Conservation (phyloP, 2,797 vertebrate genomes). For the Odontamblyopus rebecca region DNA sequence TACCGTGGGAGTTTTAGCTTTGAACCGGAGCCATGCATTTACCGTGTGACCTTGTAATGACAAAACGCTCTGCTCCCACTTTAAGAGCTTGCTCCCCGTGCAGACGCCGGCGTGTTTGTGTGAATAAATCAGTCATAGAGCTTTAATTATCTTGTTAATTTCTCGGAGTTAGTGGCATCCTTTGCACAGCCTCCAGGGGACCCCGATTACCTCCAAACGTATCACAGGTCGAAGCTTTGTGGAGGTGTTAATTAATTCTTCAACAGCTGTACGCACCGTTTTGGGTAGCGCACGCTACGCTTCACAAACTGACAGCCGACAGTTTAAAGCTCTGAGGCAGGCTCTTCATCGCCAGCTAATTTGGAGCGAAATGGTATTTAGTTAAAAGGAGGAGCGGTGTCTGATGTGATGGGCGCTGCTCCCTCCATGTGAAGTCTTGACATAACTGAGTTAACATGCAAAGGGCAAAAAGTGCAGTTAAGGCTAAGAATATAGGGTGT, state of each 20-base stretch:
- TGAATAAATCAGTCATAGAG: slow-evolving; percentile 52
- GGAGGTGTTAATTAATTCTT: slow-evolving; percentile 57
- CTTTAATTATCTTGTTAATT: slow-evolving; percentile 60
- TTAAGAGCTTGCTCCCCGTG: not conserved
- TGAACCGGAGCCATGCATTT: slow-evolving; percentile 11
- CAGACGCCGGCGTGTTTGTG: slow-evolving; percentile 25
- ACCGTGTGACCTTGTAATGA: slow-evolving; percentile 30
- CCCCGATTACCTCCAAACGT: slow-evolving; percentile 51
- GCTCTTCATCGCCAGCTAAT: not conserved
- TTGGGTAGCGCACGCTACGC: slow-evolving; percentile 19
- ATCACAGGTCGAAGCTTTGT: slow-evolving; percentile 56
- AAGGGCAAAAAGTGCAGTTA: not conserved
- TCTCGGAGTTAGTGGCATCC: slow-evolving; percentile 36
- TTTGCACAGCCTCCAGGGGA: slow-evolving; percentile 45
- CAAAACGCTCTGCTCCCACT: slow-evolving; percentile 2
- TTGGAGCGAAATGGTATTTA: not conserved
- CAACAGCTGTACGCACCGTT: slow-evolving; percentile 36
- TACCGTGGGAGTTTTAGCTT: slow-evolving; percentile 13
- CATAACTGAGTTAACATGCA: not conserved
- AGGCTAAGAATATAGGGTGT: not conserved
- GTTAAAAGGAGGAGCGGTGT: not conserved
- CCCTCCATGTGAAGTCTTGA: not conserved
- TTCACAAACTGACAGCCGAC: slow-evolving; percentile 13
- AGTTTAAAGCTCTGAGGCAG: not conserved
- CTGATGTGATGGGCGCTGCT: not conserved